Evolutionary conservation across 2,888 invertebrate genomes (phyloP), one percentile per base, ranked within the genome.

Genomic region (Dicyrtomina minuta): DNA sequence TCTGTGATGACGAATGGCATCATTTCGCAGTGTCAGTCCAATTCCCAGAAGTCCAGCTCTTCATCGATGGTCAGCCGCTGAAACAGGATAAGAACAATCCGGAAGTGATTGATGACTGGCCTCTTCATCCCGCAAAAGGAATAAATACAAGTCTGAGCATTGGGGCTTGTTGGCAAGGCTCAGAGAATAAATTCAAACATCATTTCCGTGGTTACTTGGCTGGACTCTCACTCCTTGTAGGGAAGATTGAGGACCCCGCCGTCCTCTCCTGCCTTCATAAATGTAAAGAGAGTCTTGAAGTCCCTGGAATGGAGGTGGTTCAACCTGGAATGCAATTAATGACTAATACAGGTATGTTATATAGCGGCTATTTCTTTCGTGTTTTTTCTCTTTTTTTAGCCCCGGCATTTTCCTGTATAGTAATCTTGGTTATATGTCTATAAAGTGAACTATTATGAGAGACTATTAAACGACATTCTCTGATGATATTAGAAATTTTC

Each of bases 21-120:
- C 96, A 97, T 84, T 98, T 95, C 84, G 93, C 96, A 0, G 86
- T 98, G 53, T 93, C 92, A 81, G 91, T 97, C 3, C 90, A 94
- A 77, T 93, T 96, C 85, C 93, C 95, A 0, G 91, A 91, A 80
- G 92, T 95, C 56, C 89, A 89, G 74, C 85, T 97, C 71, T 92
- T 87, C 81, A 88, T 97, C 72, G 97, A 97, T 83, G 97, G 96
- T 0, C 89, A 89, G 80, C 84, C 88, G 55, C 88, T 87, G 77
- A 84, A 85, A 68, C 83, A 84, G 64, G 88, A 86, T 79, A 86
- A 90, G 80, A 89, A 89, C 80, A 96, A 94, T 78, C 96, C 96
- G 0, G 97, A 98, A 83, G 93, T 99, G 59, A 94, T 99, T 81
- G 98, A 99, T 81, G 99, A 99, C 84, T 98, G 97, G 97, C 97